Base-by-base conservation (phyloP, 2,888 invertebrate species). In the Folsomia manolachei region DNA sequence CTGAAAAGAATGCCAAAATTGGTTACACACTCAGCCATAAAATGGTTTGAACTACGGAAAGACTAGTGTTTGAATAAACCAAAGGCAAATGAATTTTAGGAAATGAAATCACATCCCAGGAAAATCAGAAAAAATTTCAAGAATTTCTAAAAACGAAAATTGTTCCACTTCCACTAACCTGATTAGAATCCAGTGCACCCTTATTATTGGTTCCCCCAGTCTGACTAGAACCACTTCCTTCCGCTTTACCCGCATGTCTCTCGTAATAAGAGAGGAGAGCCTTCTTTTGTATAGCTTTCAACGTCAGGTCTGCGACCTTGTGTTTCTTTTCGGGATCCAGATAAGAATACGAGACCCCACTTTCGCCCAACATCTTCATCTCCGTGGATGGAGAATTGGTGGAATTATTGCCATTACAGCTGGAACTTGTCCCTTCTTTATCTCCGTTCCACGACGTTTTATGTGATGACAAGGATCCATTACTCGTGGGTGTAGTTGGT, bases 241-340 rank as follows among this genome's bases (percentile, higher is more conserved):
- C 69, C n/a, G 72, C 67, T 70, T 81, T 78, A 61, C 81, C 78
- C 14, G 77, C 75, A 80, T 91, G 91, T 63, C 91, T 86, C 82
- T 93, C 92, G 83, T 92, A 92, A 82, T 91, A 93, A 1, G 91
- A 91, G 73, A 92, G 85, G 7, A 93, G 86, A 0, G 93, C 93
- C 83, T 92, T 91, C 84, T 93, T 92, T 82, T 93, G 93, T 74
- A 91, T 90, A 18, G 90, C 91, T 83, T 92, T 93, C 27, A 93
- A 83, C 0, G 92, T 90, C 9, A 91, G 81, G 80, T 85, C 84
- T 87, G 90, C 88, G 39, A 91, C 88, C 75, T 89, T 87, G 82
- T 90, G 90, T 73, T 88, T 89, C 83, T 91, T 91, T 66, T 89
- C 90, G 1, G 90, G 90, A 81, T 91, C 91, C 77, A 90, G 84